These are phyloP conservation scores for Heliconius eleuchia DNA, from an alignment of 1,140 invertebrate genomes.

Conservation along the genomic window DNA sequence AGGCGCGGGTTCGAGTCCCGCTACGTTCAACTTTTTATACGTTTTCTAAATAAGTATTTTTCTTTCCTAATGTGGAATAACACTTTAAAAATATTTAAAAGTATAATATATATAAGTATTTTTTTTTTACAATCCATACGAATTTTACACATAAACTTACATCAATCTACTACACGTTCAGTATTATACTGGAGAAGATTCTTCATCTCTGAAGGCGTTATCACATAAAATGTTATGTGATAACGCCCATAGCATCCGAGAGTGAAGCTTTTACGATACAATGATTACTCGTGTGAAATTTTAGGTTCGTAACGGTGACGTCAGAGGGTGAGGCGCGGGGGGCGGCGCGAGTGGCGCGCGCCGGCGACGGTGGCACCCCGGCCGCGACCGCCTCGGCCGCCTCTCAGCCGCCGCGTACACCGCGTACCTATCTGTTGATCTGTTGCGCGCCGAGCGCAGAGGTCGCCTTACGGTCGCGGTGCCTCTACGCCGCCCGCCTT, in stretches of 20 bases:
- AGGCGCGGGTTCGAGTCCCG: too few species aligned
- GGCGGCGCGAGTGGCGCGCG: slow-evolving; percentile 51
- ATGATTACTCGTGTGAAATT: slow-evolving; percentile 56
- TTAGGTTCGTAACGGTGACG: slow-evolving; percentile 67
- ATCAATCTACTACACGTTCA: not conserved
- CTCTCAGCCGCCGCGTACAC: slow-evolving; percentile 46
- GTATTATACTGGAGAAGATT: not conserved
- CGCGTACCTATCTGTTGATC: slow-evolving; percentile 59
- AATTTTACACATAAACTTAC: not conserved
- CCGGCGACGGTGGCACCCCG: slow-evolving; percentile 51
- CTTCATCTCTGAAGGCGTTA: not conserved
- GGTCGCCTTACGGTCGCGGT: slow-evolving; percentile 53
- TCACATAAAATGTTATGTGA: not conserved
- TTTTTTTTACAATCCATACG: too few species aligned
- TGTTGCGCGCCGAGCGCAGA: slow-evolving; percentile 67
- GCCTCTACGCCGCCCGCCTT: slow-evolving; percentile 50
- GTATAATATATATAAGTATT: too few species aligned
- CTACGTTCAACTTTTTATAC: too few species aligned
- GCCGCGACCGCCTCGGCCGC: slow-evolving; percentile 47
- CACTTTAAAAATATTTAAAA: too few species aligned
- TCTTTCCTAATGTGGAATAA: too few species aligned
- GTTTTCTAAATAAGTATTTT: too few species aligned
- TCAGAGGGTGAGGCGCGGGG: slow-evolving; percentile 52
- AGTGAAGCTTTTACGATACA: slow-evolving; percentile 53
- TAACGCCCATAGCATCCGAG: slow-evolving; percentile 13